phyloP scores from a whole-genome alignment of 2,888 invertebrate genomes.

The Luperina testacea region DNA sequence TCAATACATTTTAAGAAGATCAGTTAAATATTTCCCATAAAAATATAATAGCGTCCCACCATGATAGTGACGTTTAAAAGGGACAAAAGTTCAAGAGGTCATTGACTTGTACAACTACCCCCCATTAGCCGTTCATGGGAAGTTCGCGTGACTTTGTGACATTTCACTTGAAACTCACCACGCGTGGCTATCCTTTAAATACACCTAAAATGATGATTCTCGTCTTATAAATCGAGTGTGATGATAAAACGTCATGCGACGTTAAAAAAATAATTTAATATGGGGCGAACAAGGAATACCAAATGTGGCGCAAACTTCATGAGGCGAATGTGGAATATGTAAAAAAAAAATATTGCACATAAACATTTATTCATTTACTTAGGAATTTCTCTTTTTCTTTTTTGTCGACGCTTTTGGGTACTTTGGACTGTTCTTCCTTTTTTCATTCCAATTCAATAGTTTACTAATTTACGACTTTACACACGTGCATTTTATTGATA shows the following conservation, averaged over 20 bases:
- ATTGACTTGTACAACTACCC: slow-evolving; percentile 30
- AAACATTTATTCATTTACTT: neutral
- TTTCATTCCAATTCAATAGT: neutral
- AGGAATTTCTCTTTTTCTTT: neutral
- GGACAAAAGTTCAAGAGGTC: slow-evolving; percentile 23
- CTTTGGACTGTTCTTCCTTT: neutral
- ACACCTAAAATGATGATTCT: neutral
- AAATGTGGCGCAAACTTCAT: neutral
- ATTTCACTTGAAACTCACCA: slow-evolving; percentile 18
- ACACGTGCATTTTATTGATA: neutral
- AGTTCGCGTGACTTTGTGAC: slow-evolving; percentile 41
- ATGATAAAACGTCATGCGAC: neutral
- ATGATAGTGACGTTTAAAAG: neutral
- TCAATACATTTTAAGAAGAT: neutral
- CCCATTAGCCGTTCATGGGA: slow-evolving; percentile 4
- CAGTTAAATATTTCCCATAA: neutral
- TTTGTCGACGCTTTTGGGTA: neutral
- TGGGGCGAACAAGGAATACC: neutral
- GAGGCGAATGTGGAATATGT: neutral
- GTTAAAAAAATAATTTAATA: neutral
- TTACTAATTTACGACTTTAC: neutral
- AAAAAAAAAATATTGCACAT: neutral
- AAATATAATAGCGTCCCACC: neutral
- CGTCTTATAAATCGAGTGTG: no score
- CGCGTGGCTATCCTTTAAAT: neutral